Evolutionary conservation across 2,888 invertebrate species (phyloP).

Genomic region (Coenonympha glycerion): DNA sequence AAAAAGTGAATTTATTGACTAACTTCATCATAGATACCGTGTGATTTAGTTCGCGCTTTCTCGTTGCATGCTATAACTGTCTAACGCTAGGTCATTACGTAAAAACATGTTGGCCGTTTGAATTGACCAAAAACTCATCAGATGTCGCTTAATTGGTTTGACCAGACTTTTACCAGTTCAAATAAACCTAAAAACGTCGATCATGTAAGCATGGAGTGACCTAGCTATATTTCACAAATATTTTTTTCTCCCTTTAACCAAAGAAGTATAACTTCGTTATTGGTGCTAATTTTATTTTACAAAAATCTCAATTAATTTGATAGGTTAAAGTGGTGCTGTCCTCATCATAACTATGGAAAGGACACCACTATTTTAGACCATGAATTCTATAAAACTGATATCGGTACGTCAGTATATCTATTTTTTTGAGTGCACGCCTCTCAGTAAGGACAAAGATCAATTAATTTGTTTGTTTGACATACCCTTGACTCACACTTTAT

Average conservation of each 20-base stretch:
- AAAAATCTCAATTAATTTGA: too few relatives aligned
- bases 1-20: background rate
- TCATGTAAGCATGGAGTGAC: background rate
- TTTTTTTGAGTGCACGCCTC: conserved; percentile 25
- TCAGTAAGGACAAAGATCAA: conserved; percentile 5
- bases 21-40: background rate
- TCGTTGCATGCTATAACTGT: background rate
- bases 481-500: conserved; percentile 59
- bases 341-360: too few relatives aligned
- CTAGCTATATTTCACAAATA: background rate
- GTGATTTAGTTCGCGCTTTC: background rate
- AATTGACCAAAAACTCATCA: too few relatives aligned
- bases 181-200: background rate
- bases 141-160: too few relatives aligned
- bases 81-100: background rate
- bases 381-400: too few relatives aligned
- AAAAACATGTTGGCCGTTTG: background rate
- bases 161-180: too few relatives aligned
- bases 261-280: conserved; percentile 7
- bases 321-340: too few relatives aligned
- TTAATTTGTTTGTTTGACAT: conserved; percentile 22
- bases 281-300: too few relatives aligned
- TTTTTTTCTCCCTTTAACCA: background rate
- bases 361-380: too few relatives aligned
- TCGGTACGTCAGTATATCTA: background rate